Evolutionary conservation across 1,140 invertebrate genomes (phyloP).

Genomic region (Aradophagus sp.): DNA sequence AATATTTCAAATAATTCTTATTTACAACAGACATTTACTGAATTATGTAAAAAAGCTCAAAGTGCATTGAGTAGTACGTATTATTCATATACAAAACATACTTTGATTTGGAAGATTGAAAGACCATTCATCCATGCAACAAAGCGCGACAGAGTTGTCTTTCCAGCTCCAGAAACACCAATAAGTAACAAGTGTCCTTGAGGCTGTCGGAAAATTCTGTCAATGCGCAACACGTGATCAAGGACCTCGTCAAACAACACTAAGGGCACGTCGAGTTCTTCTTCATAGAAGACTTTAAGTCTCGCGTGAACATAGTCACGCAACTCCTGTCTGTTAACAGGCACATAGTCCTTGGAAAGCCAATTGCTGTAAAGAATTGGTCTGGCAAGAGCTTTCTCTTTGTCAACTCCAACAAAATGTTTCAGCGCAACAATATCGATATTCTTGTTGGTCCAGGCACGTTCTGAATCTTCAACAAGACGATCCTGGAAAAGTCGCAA

Average conservation of each 20-base stretch:
- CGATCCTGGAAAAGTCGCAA: constrained; percentile 97
- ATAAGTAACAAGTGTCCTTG: constrained; percentile 98
- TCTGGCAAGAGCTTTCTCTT: constrained; percentile 87
- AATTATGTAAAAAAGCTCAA: no score
- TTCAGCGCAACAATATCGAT: constrained; percentile 95
- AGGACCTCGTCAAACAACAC: constrained; percentile 99
- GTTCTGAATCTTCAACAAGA: constrained; percentile 94
- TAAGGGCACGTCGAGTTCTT: constrained; percentile 98
- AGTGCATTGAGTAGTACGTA: no score
- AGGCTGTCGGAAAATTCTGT: constrained; percentile 98
- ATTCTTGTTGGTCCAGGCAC: constrained; percentile 98
- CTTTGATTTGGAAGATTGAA: constrained; percentile 97
- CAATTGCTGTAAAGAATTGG: constrained; percentile 99
- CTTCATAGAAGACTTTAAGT: constrained; percentile 99
- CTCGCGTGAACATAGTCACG: constrained; percentile 97
- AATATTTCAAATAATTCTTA: no score
- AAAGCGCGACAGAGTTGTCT: constrained; percentile 98
- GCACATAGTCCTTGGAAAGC: constrained; percentile 98
- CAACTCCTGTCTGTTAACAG: constrained; percentile 95
- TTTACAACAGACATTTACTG: no score
- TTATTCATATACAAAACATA: constrained; percentile 52
- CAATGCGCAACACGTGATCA: constrained; percentile 98
- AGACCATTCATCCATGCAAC: constrained; percentile 99
- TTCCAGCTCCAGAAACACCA: constrained; percentile 97
- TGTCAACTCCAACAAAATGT: constrained; percentile 95